Base-by-base conservation (phyloP, 2,888 invertebrate species). In the Subacronicta megacephala region DNA sequence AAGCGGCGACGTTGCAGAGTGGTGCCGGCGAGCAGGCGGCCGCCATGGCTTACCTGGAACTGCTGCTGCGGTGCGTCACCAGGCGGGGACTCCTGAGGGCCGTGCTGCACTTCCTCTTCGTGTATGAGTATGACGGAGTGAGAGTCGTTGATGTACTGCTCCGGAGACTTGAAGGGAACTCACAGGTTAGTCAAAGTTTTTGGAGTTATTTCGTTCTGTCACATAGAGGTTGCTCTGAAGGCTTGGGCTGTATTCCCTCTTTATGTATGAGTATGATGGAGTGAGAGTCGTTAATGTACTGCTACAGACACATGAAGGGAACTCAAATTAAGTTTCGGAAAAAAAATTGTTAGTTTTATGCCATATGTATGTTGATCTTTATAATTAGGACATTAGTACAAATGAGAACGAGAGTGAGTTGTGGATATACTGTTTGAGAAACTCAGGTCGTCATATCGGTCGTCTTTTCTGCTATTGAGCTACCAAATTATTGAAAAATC, bases 31-130 rank as follows among this genome's bases (percentile, higher is more conserved):
- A 99, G 88, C 96, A 99, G 84, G 96, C 98, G 57, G 97, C 99
- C 44, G 98, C 99, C 9, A 98, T 98, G 82, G 98, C 98, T 7
- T 99, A 99, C 91, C 95, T 99, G 64, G 99, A 99, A 90, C 94
- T 99, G 72, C 96, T 98, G 77, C 89, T 99, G 64, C 96, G 99
- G 43, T 97, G 98, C 46, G 97, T 98, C 12, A 97, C 98, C 0
- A 97, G 98, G 74, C 96, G 98, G 0, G 97, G 98, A 0, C 93
- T 99, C 49, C 92, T 99, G 71, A 95, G 96, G 72, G 96, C 97
- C 0, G 96, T 99, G 78, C 95, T 99, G 20, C 96, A 96, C 85
- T 99, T 99, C 93, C 95, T 99, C 41, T 91, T 98, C 75, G 96
- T 96, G 72, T 96, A 96, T 81, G 96, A 97, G 84, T 98, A 98